These are phyloP conservation scores for Euplexia lucipara DNA, from an alignment of 2,888 invertebrate species.

Conservation along the genomic window DNA sequence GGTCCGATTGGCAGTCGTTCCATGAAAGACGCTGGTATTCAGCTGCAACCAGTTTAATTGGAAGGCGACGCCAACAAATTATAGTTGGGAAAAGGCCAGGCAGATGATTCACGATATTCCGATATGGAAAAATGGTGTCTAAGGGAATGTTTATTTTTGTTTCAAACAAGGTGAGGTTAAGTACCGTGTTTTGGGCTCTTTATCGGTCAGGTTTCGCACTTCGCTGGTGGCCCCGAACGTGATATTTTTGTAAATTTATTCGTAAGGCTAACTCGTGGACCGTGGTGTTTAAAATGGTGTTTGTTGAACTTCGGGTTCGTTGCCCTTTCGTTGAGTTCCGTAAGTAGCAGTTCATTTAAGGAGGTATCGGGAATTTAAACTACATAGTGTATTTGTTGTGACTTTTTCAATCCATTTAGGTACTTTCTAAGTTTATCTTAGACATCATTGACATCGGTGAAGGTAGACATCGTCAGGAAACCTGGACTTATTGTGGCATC, in stretches of 20 bases:
- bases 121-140: constrained; percentile 38
- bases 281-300: constrained; percentile 18
- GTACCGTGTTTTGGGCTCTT: constrained; percentile 17
- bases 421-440: too few relatives aligned
- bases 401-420: not conserved
- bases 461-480: too few relatives aligned
- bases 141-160: constrained; percentile 16
- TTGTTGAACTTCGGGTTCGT: constrained; percentile 33
- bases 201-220: constrained; percentile 36
- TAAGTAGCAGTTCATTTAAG: not conserved
- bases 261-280: not conserved
- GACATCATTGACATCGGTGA: too few relatives aligned
- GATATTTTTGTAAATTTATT: constrained; percentile 56
- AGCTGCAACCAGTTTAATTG: too few relatives aligned
- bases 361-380: not conserved
- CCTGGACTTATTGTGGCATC: too few relatives aligned
- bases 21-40: too few relatives aligned
- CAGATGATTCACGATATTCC: constrained; percentile 31
- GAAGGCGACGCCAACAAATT: too few relatives aligned
- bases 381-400: too few relatives aligned
- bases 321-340: constrained; percentile 21
- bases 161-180: constrained; percentile 25
- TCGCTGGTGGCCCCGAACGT: constrained; percentile 45
- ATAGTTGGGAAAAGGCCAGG: too few relatives aligned
- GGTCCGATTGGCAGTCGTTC: too few relatives aligned